These are phyloP conservation scores for Sebastes hubbsi DNA, from an alignment of 2,797 vertebrate species.

Conservation along the genomic window DNA sequence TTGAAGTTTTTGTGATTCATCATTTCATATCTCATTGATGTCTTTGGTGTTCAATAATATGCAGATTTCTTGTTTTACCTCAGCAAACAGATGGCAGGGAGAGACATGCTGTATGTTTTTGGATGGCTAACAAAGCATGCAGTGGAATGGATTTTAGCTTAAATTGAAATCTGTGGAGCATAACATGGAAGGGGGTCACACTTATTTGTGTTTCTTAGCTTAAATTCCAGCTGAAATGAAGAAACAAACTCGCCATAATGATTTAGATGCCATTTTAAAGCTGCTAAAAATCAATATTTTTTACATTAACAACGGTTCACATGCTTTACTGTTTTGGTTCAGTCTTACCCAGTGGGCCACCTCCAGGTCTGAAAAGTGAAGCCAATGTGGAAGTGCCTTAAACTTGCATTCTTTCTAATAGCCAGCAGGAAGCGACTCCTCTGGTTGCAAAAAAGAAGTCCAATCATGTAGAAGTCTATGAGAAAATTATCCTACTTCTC, in stretches of 20 bases:
- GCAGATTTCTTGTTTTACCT: constrained; percentile 62
- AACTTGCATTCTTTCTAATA: too few species aligned
- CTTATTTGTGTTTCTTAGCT: constrained; percentile 1
- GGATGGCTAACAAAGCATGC: constrained; percentile 37
- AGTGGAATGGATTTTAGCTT: constrained; percentile 7
- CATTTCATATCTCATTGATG: constrained; percentile 62
- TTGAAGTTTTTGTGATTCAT: constrained; percentile 65
- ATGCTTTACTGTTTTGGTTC: too few species aligned
- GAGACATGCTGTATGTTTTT: constrained; percentile 36
- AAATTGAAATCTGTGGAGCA: constrained; percentile 23
- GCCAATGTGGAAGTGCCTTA: too few species aligned
- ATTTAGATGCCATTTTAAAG: too few species aligned
- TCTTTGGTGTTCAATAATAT: constrained; percentile 61
- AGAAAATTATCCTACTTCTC: too few species aligned
- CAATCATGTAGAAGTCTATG: too few species aligned
- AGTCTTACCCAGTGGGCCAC: too few species aligned
- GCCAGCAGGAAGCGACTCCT: fast-evolving
- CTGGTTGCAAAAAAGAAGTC: too few species aligned
- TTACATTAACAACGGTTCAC: too few species aligned
- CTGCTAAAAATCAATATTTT: too few species aligned
- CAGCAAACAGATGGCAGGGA: constrained; percentile 55
- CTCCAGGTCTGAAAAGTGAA: too few species aligned
- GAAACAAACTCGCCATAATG: neutral
- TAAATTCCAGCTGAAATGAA: neutral
- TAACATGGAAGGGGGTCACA: neutral